These are phyloP conservation scores for Microctenopoma lineatum DNA, from an alignment of 2,797 vertebrate genomes.

Conservation along the genomic window DNA sequence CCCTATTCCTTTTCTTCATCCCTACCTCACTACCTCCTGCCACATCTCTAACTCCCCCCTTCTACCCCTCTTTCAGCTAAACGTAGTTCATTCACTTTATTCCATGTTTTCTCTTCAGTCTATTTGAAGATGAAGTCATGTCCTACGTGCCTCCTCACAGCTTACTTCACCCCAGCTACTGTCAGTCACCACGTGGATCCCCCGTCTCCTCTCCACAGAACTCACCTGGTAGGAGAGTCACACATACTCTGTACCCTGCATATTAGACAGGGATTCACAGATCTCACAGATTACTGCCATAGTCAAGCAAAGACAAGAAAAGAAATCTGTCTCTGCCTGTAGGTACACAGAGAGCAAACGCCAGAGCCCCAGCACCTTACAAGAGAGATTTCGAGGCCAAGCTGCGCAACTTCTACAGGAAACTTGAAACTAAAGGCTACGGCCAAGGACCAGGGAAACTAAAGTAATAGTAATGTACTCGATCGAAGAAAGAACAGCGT, in stretches of 20 bases:
- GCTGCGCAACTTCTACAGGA: slow-evolving; percentile 96
- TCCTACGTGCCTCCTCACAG: slow-evolving; percentile 95
- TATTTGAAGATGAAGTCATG: slow-evolving; percentile 99
- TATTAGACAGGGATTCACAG: too few relatives aligned
- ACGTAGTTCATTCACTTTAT: neutral
- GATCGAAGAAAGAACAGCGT: too few relatives aligned
- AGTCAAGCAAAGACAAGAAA: too few relatives aligned
- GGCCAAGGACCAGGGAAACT: slow-evolving; percentile 97
- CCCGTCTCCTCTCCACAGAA: slow-evolving; percentile 93
- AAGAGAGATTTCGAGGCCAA: slow-evolving; percentile 98
- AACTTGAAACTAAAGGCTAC: slow-evolving; percentile 96
- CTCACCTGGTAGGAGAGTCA: slow-evolving; percentile 87
- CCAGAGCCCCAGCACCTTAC: slow-evolving; percentile 94
- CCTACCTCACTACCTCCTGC: neutral
- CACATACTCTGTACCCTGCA: neutral
- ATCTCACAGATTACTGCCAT: too few relatives aligned
- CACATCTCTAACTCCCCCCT: neutral
- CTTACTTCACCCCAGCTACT: slow-evolving; percentile 95
- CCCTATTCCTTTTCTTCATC: neutral
- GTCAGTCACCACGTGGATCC: slow-evolving; percentile 82
- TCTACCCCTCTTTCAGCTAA: too few relatives aligned
- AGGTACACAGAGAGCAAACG: slow-evolving; percentile 97
- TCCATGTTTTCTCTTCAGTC: slow-evolving; percentile 72
- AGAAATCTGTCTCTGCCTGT: neutral
- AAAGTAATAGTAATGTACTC: slow-evolving; percentile 80